Evolutionary conservation across 2,113 vertebrate species (phyloP), one percentile per base, ranked within the genome.

Genomic region (Peucedramus taeniatus): DNA sequence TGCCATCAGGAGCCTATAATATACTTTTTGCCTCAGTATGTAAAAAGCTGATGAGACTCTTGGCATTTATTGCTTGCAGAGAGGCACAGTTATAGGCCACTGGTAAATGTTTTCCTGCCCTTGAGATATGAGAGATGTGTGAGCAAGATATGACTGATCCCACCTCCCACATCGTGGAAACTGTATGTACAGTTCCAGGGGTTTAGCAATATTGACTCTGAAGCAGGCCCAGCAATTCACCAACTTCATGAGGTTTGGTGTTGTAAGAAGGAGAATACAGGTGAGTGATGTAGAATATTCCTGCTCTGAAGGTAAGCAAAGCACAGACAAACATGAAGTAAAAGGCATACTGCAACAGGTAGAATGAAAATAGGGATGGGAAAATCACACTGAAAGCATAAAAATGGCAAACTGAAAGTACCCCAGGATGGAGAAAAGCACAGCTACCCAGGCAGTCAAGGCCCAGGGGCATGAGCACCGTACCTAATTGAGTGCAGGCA

Each of bases 361-460:
- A 30, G 44, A 54, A 75, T 49, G 27, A 69, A 78, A 64, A 47
- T 0, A 28, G 37, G 9, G 44, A 26, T 9, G 31, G 27, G 19
- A 93, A 35, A 81, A 42, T 63, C 51, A 28, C 22, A 15, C 1
- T 9, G 23, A 15, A 83, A 22, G 10, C 4, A 49, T 4, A 23
- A 79, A 82, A 76, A 54, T 4, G 47, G 44, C 44, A n/a, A 40
- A 50, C 19, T n/a, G 50, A 7, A 79, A 56, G 53, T 1, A 12
- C 12, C 17, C 19, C 44, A 69, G 9, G 57, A 44, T 79, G 82
- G 37, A 28, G 44, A 44, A 61, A 60, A 83, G 66, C 68, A 59
- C 63, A 74, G 75, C 79, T 26, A 30, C 17, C 16, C n/a, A 0
- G 11, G 35, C 37, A 77, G 11, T 1, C 0, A 0, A 45, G 35